Base-by-base conservation (phyloP, 1,140 invertebrate genomes). In the Trissolcus basalis region DNA sequence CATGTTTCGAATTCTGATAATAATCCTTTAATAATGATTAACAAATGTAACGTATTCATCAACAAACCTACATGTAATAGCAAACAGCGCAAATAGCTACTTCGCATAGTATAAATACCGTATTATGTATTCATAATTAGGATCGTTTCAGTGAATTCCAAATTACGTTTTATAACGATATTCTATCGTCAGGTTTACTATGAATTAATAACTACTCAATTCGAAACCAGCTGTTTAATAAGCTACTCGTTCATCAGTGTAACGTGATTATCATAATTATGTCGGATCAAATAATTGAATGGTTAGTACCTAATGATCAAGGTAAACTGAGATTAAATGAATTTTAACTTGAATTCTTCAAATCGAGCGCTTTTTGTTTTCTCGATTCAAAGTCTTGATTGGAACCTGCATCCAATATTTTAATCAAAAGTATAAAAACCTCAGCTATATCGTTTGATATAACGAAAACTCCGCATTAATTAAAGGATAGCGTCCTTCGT, bases 401-500 rank as follows among this genome's bases (percentile, higher is more conserved):
- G 19, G 19, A 3, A 27, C 19, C 19, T 27, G 19, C 19, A 6
- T 27, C n/a, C n/a, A n/a, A n/a, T n/a, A n/a, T n/a, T n/a, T n/a
- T n/a, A n/a, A n/a, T n/a, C 19, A 27, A 27, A 27, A 27, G 19
- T 27, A 47, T 47, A 49, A 39, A 36, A 53, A n/a, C 36, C 19
- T n/a, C 36, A 39, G 1, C 36, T 39, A 11, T 10, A 9, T 39
- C 32, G 33, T 60, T 55, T 45, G 33, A 32, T 67, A 27, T 56
- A 56, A 47, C 36, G 19, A 45, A 64, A 56, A 51, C 59, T 63
- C 11, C 41, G 9, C 14, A 39, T 58, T 59, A 64, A 77, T 69
- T 64, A 63, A 64, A 65, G 54, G 50, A 68, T 64, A 54, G 19
- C 36, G 64, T 72, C 69, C 49, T 72, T 48, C 55, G 63, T 68